Conservation (phyloP, 1,140 invertebrate species). For the Aphidius gifuensis region DNA sequence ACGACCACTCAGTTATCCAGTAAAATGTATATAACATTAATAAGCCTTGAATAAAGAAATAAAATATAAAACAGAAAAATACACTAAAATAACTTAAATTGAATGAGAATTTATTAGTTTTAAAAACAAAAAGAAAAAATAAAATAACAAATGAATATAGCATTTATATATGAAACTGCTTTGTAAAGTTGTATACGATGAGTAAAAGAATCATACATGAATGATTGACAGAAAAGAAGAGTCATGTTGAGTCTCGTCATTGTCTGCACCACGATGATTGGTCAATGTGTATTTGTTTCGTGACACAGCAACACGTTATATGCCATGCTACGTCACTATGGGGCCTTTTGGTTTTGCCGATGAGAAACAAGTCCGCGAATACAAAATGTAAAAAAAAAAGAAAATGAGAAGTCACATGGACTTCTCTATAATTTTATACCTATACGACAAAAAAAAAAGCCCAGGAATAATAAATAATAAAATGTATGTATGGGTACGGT, state of each 20-base stretch:
- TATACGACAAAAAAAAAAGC: slow-evolving; percentile 19
- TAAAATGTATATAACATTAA: background rate
- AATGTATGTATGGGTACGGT: slow-evolving; percentile 29
- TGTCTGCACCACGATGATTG: slow-evolving; percentile 40
- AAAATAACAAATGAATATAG: slow-evolving; percentile 17
- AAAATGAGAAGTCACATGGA: background rate
- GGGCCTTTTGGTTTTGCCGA: slow-evolving; percentile 19
- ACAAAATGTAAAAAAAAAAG: slow-evolving; percentile 17
- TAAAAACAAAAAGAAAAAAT: background rate
- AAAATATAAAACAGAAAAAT: background rate
- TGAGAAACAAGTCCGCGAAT: slow-evolving; percentile 2
- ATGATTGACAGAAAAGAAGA: slow-evolving; percentile 44
- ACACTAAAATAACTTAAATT: no score
- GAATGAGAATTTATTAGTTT: no score
- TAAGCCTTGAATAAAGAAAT: background rate
- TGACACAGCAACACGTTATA: slow-evolving; percentile 47
- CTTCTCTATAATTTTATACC: no score
- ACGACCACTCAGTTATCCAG: slow-evolving; percentile 9
- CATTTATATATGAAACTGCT: background rate
- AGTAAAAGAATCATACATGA: slow-evolving; percentile 8
- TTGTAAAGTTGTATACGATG: no score
- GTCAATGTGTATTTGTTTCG: slow-evolving; percentile 48
- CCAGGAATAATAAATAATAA: slow-evolving; percentile 54
- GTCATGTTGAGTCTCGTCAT: slow-evolving; percentile 38
- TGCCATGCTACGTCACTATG: slow-evolving; percentile 43